A percentile compares a stretch with the other conserved stretches of the same genome.
Conservation (phyloP, 2,888 invertebrate genomes). For the Phymatocera aterrima region DNA sequence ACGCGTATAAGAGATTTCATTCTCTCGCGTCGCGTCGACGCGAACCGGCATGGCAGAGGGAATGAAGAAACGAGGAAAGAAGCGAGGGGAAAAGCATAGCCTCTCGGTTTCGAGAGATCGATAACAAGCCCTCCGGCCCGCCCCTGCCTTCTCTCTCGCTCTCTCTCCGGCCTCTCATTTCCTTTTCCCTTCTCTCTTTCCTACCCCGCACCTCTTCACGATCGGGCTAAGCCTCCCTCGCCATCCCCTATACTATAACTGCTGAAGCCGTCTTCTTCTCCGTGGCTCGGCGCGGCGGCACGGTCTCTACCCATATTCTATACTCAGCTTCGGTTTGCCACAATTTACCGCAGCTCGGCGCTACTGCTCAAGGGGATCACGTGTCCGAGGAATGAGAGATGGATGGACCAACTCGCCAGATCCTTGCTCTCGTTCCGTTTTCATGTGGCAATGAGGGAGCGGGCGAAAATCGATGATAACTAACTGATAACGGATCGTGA, state of each 20-base stretch:
- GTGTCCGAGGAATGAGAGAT: slow-evolving; percentile 25
- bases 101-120: slow-evolving; percentile 39
- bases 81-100: slow-evolving; percentile 3
- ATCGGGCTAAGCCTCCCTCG: slow-evolving; percentile 38
- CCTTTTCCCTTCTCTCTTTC: not conserved
- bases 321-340: not conserved
- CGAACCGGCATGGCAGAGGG: slow-evolving; percentile 23
- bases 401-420: slow-evolving; percentile 3
- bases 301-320: slow-evolving; percentile 20
- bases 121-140: slow-evolving; percentile 30
- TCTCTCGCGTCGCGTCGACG: not conserved
- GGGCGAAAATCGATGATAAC: not conserved
- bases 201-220: slow-evolving; percentile 4
- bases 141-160: not conserved
- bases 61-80: slow-evolving; percentile 7
- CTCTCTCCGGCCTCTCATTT: not conserved
- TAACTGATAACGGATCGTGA: not conserved
- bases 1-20: not conserved
- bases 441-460: not conserved
- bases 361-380: slow-evolving; percentile 16
- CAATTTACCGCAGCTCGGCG: slow-evolving; percentile 5
- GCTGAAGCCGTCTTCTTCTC: slow-evolving; percentile 22
- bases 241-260: slow-evolving; percentile 18
- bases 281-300: slow-evolving; percentile 22
- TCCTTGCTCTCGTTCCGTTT: not conserved